Evolutionary conservation across 2,888 invertebrate species (phyloP), one percentile per base, ranked within the genome.

Genomic region (Cryptus armator): DNA sequence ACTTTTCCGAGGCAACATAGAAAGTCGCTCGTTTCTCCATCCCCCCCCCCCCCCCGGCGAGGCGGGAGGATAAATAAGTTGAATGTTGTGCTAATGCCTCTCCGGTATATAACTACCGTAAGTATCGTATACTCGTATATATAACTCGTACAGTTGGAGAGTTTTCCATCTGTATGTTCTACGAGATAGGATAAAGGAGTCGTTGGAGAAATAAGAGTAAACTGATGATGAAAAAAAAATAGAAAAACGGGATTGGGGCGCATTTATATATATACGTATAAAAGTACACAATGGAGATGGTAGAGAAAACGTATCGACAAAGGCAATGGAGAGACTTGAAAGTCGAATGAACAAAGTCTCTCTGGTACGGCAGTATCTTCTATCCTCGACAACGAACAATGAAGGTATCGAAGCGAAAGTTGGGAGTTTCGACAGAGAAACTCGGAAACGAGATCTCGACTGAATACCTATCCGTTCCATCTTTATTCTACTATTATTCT

Each of bases 401-500:
- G 83, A 83, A 75, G 70, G 83, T 64, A 83, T 75, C 79, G 75
- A 75, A 70, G 79, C 78, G 77, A 56, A 71, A 46, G 66, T 32
- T 59, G 74, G 68, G 32, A 43, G 68, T 62, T 56, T 56, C 43
- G 14, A 6, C 29, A 14, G 10, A 43, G 66, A 43, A 44, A 66
- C 43, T 16, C 66, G 66, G 37, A 43, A 66, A 66, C 66, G 43
- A 66, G 66, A 66, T 66, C 66, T 66, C 9, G 7, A 10, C 43
- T 43, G 43, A 62, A 43, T 16, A 16, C 10, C 43, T 43, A 37
- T 66, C 19, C 32, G 14, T 43, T 32, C 37, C 7, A 19, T 66
- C 66, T 19, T 16, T 66, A 37, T 66, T 43, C 16, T 29, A 6
- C 43, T 66, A 16, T 66, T 66, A 37, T 66, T 66, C 43, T 43